Conservation (phyloP, 2,113 vertebrate species). For the Marcusenius ussheri region DNA sequence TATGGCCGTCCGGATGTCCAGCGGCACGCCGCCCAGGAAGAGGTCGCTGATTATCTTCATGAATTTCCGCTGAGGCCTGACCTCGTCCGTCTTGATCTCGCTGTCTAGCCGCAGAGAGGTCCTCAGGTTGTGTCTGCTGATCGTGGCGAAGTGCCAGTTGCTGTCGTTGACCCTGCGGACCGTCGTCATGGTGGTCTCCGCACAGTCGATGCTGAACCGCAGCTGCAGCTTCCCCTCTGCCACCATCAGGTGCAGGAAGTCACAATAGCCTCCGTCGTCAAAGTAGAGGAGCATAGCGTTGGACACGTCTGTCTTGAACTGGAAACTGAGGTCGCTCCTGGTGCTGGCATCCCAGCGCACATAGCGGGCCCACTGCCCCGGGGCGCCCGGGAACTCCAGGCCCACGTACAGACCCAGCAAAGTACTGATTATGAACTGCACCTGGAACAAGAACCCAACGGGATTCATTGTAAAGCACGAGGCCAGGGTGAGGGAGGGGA, state of each 20-base stretch:
- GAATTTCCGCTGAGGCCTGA: slow-evolving; percentile 77
- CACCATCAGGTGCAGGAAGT: slow-evolving; percentile 82
- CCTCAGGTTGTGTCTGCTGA: slow-evolving; percentile 77
- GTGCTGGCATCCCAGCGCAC: slow-evolving; percentile 93
- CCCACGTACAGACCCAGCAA: slow-evolving; percentile 71
- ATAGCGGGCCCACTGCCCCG: slow-evolving; percentile 92
- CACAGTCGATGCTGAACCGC: slow-evolving; percentile 86
- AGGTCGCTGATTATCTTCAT: slow-evolving; percentile 95
- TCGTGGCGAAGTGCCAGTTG: slow-evolving; percentile 84
- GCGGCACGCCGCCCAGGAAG: slow-evolving; percentile 83
- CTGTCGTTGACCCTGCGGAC: slow-evolving; percentile 80
- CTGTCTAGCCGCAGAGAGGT: slow-evolving; percentile 79
- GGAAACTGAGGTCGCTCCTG: slow-evolving; percentile 86
- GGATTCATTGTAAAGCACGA: slow-evolving; percentile 61
- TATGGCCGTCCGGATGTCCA: slow-evolving; percentile 76
- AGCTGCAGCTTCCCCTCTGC: slow-evolving; percentile 77
- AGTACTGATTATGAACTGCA: slow-evolving; percentile 72
- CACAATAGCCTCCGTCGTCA: slow-evolving; percentile 88
- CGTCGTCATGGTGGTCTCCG: slow-evolving; percentile 72
- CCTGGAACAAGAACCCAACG: slow-evolving; percentile 62
- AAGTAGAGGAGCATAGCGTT: slow-evolving; percentile 87
- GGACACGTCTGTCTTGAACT: slow-evolving; percentile 84
- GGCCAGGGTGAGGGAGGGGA: background rate
- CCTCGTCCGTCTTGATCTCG: slow-evolving; percentile 70
- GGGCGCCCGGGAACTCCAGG: slow-evolving; percentile 85